Evolutionary conservation across 2,888 invertebrate genomes (phyloP).

Genomic region (Lepidocyrtinus sp.): DNA sequence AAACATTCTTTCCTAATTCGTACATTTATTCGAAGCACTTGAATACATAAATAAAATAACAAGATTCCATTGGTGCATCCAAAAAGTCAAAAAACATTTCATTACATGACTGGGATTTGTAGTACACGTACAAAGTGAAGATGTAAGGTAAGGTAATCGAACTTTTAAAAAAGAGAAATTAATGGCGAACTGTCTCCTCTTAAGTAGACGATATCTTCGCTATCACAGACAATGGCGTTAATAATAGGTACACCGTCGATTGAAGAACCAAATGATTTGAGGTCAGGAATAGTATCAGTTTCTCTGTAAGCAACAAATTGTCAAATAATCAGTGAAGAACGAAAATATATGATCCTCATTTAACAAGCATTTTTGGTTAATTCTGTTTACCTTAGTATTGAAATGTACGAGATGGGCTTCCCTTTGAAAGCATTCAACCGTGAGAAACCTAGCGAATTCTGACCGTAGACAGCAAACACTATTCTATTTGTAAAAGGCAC

Average conservation of each 20-base stretch:
- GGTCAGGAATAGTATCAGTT: conserved; percentile 47
- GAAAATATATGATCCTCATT: too few species aligned
- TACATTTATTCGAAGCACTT: too few species aligned
- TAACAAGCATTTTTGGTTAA: too few species aligned
- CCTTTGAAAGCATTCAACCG: conserved; percentile 18
- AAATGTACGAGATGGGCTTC: conserved; percentile 24
- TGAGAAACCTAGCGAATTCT: conserved; percentile 14
- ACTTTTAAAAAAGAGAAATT: conserved; percentile 48
- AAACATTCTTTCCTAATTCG: too few species aligned
- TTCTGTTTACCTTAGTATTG: conserved; percentile 32
- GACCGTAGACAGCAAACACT: conserved; percentile 33
- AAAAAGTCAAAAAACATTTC: too few species aligned
- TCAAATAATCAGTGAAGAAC: too few species aligned
- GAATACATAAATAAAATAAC: too few species aligned
- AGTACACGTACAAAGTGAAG: not conserved
- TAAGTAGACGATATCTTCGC: conserved; percentile 49
- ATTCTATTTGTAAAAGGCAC: not conserved
- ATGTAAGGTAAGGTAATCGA: not conserved
- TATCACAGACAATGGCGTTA: conserved; percentile 56
- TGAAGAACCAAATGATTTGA: conserved; percentile 34
- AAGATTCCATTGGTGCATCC: too few species aligned
- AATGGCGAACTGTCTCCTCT: conserved; percentile 54
- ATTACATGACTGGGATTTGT: too few species aligned
- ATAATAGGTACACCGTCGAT: conserved; percentile 52
- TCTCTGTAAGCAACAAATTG: conserved; percentile 25